Percentiles rank a stretch among this genome's conserved stretches.
Evolutionary conservation across 2,797 vertebrate genomes (phyloP).

Genomic region (Galago senegalensis): DNA sequence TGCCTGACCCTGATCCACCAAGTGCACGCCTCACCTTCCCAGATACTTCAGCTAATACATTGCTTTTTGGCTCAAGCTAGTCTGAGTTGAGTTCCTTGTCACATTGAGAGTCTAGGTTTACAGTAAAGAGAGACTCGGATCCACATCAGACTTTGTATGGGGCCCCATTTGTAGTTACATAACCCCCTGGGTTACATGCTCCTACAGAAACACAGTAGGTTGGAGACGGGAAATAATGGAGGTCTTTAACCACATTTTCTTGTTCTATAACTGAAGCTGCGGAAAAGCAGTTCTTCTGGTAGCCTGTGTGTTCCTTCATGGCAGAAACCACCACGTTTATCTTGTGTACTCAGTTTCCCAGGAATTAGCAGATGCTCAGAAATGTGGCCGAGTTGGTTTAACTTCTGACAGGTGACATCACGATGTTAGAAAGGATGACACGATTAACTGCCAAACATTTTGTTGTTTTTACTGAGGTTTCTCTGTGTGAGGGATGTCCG

Average conservation of each 20-base stretch:
- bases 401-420: not conserved
- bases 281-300: not conserved
- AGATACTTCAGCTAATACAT: not conserved
- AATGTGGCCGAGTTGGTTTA: not conserved
- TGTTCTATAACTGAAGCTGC: not conserved
- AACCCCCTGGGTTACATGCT: not conserved
- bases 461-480: constrained; percentile 3
- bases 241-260: not conserved
- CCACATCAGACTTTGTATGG: not conserved
- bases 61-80: not conserved
- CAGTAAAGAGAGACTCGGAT: not conserved
- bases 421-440: not conserved
- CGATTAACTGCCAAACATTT: not conserved
- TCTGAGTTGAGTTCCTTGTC: not conserved
- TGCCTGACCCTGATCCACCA: not conserved
- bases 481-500: not conserved
- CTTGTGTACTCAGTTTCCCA: not conserved
- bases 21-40: not conserved
- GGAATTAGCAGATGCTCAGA: not conserved
- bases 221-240: not conserved
- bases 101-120: not conserved
- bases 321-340: not conserved
- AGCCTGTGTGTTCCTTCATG: not conserved
- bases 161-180: not conserved
- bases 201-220: not conserved